Evolutionary conservation across 2,888 invertebrate species (phyloP).

Genomic region (Caenorhabditis sp.): DNA sequence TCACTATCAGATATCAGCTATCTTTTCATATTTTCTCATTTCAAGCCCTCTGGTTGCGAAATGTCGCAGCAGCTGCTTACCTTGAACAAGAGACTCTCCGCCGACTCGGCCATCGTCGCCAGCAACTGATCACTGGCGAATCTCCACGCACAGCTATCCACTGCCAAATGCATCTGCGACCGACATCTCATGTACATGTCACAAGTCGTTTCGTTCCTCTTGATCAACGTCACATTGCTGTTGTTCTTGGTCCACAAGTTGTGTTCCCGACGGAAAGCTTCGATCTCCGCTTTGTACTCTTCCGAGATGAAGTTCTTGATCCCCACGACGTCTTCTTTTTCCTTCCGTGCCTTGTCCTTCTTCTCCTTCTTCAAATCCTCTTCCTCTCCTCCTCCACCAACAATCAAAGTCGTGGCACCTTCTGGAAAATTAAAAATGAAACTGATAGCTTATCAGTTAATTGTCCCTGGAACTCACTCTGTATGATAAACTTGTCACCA

Average conservation of each 20-base stretch:
- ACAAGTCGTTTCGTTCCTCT: slow-evolving; percentile 72
- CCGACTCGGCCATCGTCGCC: slow-evolving; percentile 71
- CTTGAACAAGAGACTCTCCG: slow-evolving; percentile 73
- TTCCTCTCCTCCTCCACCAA: slow-evolving; percentile 58
- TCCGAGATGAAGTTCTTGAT: slow-evolving; percentile 63
- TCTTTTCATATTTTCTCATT: too few species aligned
- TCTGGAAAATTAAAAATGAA: slow-evolving; percentile 51
- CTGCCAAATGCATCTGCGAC: slow-evolving; percentile 75
- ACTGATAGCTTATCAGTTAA: neutral
- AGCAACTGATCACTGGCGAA: slow-evolving; percentile 70
- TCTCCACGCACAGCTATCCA: slow-evolving; percentile 74
- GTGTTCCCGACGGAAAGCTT: slow-evolving; percentile 65
- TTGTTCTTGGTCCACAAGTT: slow-evolving; percentile 55
- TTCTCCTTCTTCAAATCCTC: slow-evolving; percentile 27
- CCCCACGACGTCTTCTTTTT: slow-evolving; percentile 24
- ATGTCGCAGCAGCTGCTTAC: slow-evolving; percentile 6
- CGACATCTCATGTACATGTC: slow-evolving; percentile 75
- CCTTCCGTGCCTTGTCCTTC: neutral
- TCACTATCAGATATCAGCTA: too few species aligned
- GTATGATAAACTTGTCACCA: slow-evolving; percentile 67
- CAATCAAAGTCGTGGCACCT: slow-evolving; percentile 65
- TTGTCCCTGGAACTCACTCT: slow-evolving; percentile 33
- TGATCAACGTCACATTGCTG: slow-evolving; percentile 23
- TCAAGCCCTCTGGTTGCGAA: too few species aligned
- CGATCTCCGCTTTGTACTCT: slow-evolving; percentile 70